A percentile compares a stretch with the other conserved stretches of the same genome.
Conservation (phyloP, 2,797 vertebrate species). For the Karalla daura region DNA sequence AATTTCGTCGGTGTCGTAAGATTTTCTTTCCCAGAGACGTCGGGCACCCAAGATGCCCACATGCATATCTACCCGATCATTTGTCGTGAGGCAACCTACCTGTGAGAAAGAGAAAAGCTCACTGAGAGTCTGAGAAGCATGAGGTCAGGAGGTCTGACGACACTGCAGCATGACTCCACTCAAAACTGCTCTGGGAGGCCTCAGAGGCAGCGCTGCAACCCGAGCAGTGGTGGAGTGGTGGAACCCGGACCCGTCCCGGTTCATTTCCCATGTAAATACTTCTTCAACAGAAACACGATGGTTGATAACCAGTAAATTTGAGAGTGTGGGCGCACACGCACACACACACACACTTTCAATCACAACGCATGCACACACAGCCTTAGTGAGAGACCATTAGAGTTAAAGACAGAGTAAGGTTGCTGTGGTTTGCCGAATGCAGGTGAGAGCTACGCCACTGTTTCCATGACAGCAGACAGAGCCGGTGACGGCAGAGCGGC, state of each 20-base stretch:
- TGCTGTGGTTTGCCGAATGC: constrained; percentile 45
- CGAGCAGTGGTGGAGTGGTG: constrained; percentile 1
- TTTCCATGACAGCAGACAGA: constrained; percentile 59
- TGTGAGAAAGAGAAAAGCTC: constrained; percentile 59
- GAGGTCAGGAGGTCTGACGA: constrained; percentile 36
- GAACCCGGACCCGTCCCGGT: neutral
- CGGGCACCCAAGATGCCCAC: constrained; percentile 63
- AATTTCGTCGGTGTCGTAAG: constrained; percentile 73
- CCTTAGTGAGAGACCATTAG: constrained; percentile 2
- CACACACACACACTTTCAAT: neutral
- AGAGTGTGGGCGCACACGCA: neutral
- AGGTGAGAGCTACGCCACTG: constrained; percentile 50
- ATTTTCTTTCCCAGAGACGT: constrained; percentile 63
- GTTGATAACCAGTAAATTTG: constrained; percentile 11
- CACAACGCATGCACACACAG: neutral
- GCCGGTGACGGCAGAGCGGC: constrained; percentile 15
- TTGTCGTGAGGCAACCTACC: constrained; percentile 53
- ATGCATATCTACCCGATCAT: constrained; percentile 47
- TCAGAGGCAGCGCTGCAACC: constrained; percentile 18
- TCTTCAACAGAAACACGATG: constrained; percentile 15
- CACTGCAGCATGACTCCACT: constrained; percentile 33
- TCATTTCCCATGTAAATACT: constrained; percentile 21
- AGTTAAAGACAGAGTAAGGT: constrained; percentile 32
- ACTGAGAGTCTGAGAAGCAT: constrained; percentile 48
- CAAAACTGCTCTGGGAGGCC: constrained; percentile 42